Evolutionary conservation across 1,140 invertebrate species (phyloP), one percentile per base, ranked within the genome.

Genomic region (Ceratina australensis): DNA sequence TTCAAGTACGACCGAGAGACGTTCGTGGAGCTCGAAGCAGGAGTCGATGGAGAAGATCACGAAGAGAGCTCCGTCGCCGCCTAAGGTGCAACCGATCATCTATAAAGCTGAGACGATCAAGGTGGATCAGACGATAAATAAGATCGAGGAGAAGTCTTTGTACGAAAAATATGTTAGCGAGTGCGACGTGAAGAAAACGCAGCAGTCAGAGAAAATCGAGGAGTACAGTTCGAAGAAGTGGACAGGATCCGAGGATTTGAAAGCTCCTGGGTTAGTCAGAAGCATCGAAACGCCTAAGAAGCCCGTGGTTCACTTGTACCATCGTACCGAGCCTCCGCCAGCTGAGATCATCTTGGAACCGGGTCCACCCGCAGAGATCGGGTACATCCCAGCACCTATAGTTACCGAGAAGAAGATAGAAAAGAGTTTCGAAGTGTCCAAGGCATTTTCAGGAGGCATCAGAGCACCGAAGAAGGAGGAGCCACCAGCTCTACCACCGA

Each of bases 311-410:
- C 86, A 89, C 52, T 49, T 90, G 26, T 89, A 89, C n/a, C 85
- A 88, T n/a, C 22, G 47, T 4, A 16, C 49, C 0, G 42, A 79
- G 49, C 63, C 86, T 1, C 79, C 79, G 59, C 71, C 83, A 15
- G 78, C 85, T 66, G 33, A 78, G 60, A 56, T 89, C 33, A 63
- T 79, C 60, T 83, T 95, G 15, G 92, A 95, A 87, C 94, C 94
- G 0, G 95, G 94, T 16, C 92, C 94, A 1, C 94, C 95, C 13
- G 94, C 95, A 22, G 94, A 95, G 91, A 94, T 95, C 16, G 94
- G 93, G 16, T 95, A 93, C 86, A 93, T 94, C 5, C 91, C 93
- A 54, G 89, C 91, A 10, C 91, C 90, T 57, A 24, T 81, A 18
- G 13, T 74, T 5, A 90, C 93, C 16, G 92, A 92, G 73, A 94